These are phyloP conservation scores for Phoeniculus purpureus DNA, from an alignment of 2,797 vertebrate species.

Conservation along the genomic window DNA sequence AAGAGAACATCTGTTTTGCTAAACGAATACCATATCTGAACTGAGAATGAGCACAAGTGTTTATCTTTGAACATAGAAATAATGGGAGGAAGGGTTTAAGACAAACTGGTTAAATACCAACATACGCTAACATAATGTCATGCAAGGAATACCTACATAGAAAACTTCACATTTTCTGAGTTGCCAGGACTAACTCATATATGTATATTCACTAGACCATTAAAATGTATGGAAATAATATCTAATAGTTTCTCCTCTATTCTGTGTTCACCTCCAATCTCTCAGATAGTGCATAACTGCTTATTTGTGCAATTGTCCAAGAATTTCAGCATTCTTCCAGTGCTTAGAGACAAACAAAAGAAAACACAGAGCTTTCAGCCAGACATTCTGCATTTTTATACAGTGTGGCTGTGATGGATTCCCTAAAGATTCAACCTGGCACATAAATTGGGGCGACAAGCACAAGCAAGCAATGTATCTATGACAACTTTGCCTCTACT, in stretches of 20 bases:
- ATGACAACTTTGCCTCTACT: neutral
- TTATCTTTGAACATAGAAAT: neutral
- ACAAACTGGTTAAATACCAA: neutral
- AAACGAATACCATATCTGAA: neutral
- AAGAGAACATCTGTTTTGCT: slow-evolving; percentile 24
- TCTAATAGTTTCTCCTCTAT: neutral
- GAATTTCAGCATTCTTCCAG: neutral
- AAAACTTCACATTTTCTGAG: neutral
- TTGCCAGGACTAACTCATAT: neutral
- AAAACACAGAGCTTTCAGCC: neutral
- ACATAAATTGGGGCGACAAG: neutral
- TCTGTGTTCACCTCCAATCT: neutral
- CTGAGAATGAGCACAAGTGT: neutral
- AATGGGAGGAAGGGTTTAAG: neutral
- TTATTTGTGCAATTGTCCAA: neutral
- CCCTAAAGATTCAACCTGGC: neutral
- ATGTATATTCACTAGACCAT: neutral
- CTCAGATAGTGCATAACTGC: neutral
- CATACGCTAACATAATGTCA: neutral
- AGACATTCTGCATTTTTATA: neutral
- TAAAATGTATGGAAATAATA: neutral
- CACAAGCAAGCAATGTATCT: neutral
- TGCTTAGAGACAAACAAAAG: neutral
- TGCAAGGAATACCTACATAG: neutral
- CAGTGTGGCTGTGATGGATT: accelerated